Evolutionary conservation across 2,797 vertebrate species (phyloP).

Genomic region (Etheostoma perlongum): DNA sequence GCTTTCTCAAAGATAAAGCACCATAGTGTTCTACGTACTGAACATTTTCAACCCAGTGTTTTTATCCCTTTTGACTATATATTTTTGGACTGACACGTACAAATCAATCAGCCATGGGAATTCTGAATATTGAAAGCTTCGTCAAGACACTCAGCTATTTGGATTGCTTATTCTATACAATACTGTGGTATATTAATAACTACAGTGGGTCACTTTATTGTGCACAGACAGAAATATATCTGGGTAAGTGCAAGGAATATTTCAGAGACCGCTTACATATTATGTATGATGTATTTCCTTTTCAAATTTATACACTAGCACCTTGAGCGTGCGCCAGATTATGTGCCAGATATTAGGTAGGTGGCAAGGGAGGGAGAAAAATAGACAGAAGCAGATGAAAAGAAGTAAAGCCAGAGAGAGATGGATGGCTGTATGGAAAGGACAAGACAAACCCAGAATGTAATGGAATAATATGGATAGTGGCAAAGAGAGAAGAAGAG

Average conservation of each 20-base stretch:
- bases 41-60: constrained; percentile 24
- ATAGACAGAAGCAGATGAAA: constrained; percentile 54
- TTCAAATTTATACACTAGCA: constrained; percentile 50
- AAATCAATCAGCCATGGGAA: constrained; percentile 25
- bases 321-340: constrained; percentile 58
- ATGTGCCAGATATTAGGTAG: constrained; percentile 57
- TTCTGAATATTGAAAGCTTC: constrained; percentile 24
- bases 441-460: constrained; percentile 24
- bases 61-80: constrained; percentile 29
- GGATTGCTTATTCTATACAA: constrained; percentile 8
- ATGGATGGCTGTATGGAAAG: constrained; percentile 38
- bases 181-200: constrained; percentile 26
- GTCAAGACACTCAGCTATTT: constrained; percentile 6
- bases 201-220: constrained; percentile 18
- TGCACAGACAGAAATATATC: constrained; percentile 29
- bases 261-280: constrained; percentile 44
- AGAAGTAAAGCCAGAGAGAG: constrained; percentile 16
- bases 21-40: constrained; percentile 10
- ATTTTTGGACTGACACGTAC: constrained; percentile 27
- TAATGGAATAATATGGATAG: constrained; percentile 17
- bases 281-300: constrained; percentile 51
- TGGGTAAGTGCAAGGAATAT: constrained; percentile 38
- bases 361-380: constrained; percentile 49
- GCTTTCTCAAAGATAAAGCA: constrained; percentile 30
- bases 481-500: constrained; percentile 8